A percentile compares a stretch with the other conserved stretches of the same genome.
Conservation (phyloP, 2,797 vertebrate genomes). For the Scyliorhinus canicula region DNA sequence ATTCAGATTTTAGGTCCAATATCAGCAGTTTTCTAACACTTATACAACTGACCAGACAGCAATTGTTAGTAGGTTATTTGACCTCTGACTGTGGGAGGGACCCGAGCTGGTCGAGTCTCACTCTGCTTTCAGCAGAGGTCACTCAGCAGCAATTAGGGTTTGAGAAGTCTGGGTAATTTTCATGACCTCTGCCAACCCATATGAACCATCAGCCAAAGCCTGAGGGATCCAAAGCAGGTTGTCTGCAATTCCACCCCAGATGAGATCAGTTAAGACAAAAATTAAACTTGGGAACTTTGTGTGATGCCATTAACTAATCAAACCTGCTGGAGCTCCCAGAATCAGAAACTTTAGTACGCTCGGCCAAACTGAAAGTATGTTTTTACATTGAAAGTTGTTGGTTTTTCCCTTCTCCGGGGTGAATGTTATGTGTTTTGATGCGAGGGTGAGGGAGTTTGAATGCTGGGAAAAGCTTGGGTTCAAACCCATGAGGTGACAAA, state of each 20-base stretch:
- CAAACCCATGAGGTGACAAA: neutral
- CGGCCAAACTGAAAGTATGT: neutral
- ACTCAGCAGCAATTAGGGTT: neutral
- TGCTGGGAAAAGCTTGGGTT: neutral
- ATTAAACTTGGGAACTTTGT: neutral
- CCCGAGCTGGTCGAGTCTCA: neutral
- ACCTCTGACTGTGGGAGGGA: neutral
- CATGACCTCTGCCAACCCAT: neutral
- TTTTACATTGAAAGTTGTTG: neutral
- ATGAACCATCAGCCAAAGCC: neutral
- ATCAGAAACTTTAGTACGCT: neutral
- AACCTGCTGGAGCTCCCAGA: neutral
- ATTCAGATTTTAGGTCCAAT: neutral
- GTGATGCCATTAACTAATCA: neutral
- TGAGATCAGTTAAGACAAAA: neutral
- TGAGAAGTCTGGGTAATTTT: neutral
- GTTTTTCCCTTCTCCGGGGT: neutral
- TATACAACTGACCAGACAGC: neutral
- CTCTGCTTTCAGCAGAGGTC: neutral
- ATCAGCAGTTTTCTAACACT: neutral
- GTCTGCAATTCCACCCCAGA: neutral
- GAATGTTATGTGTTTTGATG: neutral
- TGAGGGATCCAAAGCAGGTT: neutral
- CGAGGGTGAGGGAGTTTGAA: neutral
- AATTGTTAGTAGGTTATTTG: neutral